Conservation (phyloP, 1,140 invertebrate genomes). For the Polypedilum vanderplanki region DNA sequence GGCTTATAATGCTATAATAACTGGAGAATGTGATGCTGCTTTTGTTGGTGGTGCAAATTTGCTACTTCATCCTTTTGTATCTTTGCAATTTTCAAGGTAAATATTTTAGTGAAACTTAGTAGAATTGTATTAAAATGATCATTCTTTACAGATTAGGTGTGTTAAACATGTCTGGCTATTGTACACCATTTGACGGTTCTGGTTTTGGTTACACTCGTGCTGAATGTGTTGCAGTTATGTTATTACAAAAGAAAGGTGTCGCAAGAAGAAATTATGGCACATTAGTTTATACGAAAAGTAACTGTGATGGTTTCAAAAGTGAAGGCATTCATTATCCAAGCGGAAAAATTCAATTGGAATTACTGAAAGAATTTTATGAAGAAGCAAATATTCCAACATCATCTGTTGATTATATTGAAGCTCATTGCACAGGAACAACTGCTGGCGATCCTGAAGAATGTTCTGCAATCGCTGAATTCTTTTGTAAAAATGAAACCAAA, state of each 20-base stretch:
- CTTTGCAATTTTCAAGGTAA: conserved; percentile 72
- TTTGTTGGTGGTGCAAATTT: conserved; percentile 81
- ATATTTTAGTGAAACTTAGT: conserved; percentile 47
- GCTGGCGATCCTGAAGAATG: conserved; percentile 78
- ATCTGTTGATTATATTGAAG: conserved; percentile 69
- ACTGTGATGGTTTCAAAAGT: conserved; percentile 77
- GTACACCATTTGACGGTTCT: conserved; percentile 76
- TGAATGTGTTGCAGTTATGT: conserved; percentile 63
- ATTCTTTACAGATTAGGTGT: conserved; percentile 59
- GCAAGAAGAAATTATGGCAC: conserved; percentile 66
- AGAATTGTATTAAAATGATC: background rate
- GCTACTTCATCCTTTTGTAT: conserved; percentile 73
- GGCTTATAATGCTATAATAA: conserved; percentile 67
- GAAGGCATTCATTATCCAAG: conserved; percentile 83
- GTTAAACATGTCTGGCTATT: conserved; percentile 69
- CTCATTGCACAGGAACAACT: conserved; percentile 73
- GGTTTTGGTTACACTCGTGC: conserved; percentile 62
- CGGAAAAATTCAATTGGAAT: conserved; percentile 63
- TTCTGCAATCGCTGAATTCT: conserved; percentile 66
- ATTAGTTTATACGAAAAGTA: conserved; percentile 53
- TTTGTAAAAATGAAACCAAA: conserved; percentile 58
- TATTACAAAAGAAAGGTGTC: conserved; percentile 68
- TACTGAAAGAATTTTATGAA: conserved; percentile 74
- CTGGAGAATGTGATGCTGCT: conserved; percentile 72
- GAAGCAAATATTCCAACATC: conserved; percentile 65